Conservation (phyloP, 2,113 vertebrate species). For the Orthonyx spaldingii region DNA sequence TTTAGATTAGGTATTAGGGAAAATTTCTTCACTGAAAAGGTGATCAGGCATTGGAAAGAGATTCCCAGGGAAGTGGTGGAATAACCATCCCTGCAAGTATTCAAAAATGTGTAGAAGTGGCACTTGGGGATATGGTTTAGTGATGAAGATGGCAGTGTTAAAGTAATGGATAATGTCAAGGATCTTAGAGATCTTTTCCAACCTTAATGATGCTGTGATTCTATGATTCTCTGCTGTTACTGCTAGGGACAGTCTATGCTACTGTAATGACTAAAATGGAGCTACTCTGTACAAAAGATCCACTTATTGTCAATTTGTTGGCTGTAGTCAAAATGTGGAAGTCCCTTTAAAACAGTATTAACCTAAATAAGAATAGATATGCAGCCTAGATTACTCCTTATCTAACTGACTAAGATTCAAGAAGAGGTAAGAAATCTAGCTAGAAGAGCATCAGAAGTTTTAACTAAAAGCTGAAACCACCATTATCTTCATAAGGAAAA, state of each 20-base stretch:
- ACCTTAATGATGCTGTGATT: neutral
- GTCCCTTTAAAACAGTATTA: neutral
- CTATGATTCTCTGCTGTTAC: neutral
- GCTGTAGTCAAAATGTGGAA: neutral
- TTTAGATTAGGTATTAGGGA: neutral
- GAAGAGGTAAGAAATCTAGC: neutral
- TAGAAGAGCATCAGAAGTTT: neutral
- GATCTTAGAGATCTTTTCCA: neutral
- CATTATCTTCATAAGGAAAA: neutral
- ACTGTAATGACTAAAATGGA: neutral
- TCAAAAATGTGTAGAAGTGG: neutral
- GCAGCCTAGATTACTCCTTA: neutral
- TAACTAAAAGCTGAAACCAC: neutral
- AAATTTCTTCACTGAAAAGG: neutral
- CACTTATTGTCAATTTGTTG: neutral
- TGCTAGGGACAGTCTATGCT: neutral
- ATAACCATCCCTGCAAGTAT: neutral
- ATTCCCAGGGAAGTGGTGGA: neutral
- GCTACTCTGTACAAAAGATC: neutral
- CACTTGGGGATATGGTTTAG: neutral
- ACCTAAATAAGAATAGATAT: neutral
- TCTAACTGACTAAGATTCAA: neutral
- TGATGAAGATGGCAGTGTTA: neutral
- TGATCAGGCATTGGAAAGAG: neutral
- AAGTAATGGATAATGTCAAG: neutral